Base-by-base conservation (phyloP, 2,888 invertebrate genomes). In the Celastrina argiolus region DNA sequence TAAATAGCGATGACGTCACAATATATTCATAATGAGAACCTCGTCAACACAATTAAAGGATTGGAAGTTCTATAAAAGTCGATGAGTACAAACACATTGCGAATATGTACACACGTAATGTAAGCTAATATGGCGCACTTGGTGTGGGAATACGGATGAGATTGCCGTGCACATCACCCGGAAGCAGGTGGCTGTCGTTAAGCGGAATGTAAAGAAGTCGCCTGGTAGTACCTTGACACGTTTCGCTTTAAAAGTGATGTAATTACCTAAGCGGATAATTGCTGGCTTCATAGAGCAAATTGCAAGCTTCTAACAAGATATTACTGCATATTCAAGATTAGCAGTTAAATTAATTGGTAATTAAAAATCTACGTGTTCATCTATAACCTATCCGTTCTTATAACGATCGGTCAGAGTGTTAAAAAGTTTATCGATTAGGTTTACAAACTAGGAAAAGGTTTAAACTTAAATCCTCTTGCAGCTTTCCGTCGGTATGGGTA, bases 211-310 rank as follows among this genome's bases (percentile, higher is more conserved):
- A 70, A 71, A 71, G 73, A 68, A 74, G 75, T 74, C 74, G 70
- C 72, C 72, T 73, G 72, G 74, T 70, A 74, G 72, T 73, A 73
- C 89, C 89, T 89, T 88, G 87, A 85, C 86, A 87, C 73, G 78
- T 76, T 79, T 81, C 67, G 68, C 61, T 65, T 74, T 71, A 70
- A 74, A 76, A 76, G 75, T 77, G 78, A 78, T 74, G 76, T 74
- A 76, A 77, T 79, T 75, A 78, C 77, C 79, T 81, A 80, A 75
- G 75, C 72, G 76, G 78, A 75, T 82, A 83, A 82, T 82, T 78
- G 75, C 12, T 10, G 22, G 51, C 51, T 51, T 18, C 36, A 36
- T 36, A 22, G 36, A 5, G 61, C 18, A 36, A 36, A 26, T 26
- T 12, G 61, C 61, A 39, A 22, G 18, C 51, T 51, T 51, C 22